Base-by-base conservation (phyloP, 1,140 invertebrate genomes). In the Pogonomyrmex barbatus region DNA sequence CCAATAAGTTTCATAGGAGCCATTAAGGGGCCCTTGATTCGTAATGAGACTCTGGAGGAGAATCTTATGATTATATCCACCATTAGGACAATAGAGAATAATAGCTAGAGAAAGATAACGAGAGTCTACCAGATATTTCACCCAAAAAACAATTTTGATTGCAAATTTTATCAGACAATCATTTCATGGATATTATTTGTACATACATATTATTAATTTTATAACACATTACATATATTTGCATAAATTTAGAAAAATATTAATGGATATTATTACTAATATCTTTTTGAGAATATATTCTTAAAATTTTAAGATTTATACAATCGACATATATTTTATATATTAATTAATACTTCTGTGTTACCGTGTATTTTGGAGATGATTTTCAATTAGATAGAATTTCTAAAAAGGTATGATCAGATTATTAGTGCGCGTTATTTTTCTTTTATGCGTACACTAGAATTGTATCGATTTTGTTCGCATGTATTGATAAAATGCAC, bases 11-110 rank as follows among this genome's bases (percentile, higher is more conserved):
- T 90, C 87, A 88, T 88, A 90, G 90, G 87, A 90, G 84, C 90
- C 90, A 90, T 91, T 91, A 92, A 94, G 85, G 87, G 75, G 88
- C 84, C 73, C 89, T 92, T 87, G 90, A 88, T 91, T 92, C 90
- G 91, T 94, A 94, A 94, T 94, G 93, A 94, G 93, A 92, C 92
- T 87, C 93, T 93, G 89, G 63, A 93, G 89, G 87, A 91, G 90
- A 93, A 91, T 89, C 93, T 94, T 92, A 90, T 91, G 92, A 94
- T 94, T 94, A 94, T 94, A 94, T 94, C 90, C 85, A 78, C 87
- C 88, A 94, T 94, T 94, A 93, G 91, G 89, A 91, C 90, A 93
- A 93, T 92, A 90, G 90, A 88, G 91, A 91, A 92, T 92, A 92
- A 91, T 91, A 87, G 90, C 75, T 77, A 91, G 78, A 83, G 17